Conservation (phyloP, 2,797 vertebrate species). For the Scyliorhinus canicula region DNA sequence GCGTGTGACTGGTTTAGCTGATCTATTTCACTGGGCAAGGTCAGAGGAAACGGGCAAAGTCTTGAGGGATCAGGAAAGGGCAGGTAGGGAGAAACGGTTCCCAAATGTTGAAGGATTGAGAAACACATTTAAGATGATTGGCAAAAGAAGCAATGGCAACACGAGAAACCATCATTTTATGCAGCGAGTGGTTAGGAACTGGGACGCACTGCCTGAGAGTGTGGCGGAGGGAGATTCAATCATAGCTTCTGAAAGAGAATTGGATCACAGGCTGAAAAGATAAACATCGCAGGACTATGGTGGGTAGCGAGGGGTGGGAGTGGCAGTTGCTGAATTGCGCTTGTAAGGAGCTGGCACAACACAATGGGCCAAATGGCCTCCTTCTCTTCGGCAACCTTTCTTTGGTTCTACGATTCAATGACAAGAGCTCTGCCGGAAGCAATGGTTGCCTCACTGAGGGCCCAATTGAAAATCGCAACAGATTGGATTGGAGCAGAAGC, state of each 20-base stretch:
- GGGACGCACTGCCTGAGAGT: neutral
- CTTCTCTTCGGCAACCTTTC: neutral
- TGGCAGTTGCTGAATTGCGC: neutral
- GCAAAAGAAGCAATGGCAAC: neutral
- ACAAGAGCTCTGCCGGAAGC: neutral
- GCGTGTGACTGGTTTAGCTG: neutral
- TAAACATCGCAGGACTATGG: neutral
- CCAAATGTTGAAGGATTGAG: neutral
- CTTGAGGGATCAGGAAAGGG: neutral
- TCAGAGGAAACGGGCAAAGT: neutral
- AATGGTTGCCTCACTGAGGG: neutral
- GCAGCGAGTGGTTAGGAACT: neutral
- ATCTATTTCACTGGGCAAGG: neutral
- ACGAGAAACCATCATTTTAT: neutral
- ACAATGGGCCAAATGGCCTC: neutral
- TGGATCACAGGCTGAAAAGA: neutral
- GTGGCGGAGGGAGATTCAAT: no score
- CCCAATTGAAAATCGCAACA: neutral
- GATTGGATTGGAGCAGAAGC: no score
- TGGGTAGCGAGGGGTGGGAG: neutral
- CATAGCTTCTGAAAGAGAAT: neutral
- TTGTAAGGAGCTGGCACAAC: neutral
- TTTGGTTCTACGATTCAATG: neutral
- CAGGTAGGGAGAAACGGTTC: neutral
- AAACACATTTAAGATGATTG: neutral